Base-by-base conservation (phyloP, 2,888 invertebrate genomes). In the Euplagia quadripunctaria region DNA sequence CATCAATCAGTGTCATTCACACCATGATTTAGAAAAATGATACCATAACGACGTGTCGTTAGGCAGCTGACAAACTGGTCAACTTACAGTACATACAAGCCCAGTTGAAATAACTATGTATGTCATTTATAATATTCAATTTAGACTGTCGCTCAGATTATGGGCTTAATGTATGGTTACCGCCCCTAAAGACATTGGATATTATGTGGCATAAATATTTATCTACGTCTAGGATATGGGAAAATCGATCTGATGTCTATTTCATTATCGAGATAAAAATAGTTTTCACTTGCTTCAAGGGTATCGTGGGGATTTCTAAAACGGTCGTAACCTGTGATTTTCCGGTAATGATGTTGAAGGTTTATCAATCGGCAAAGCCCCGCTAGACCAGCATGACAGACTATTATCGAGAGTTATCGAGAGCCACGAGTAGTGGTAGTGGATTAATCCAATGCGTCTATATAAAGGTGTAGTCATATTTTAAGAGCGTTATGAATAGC, bases 121-220 rank as follows among this genome's bases (percentile, higher is more conserved):
- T 74, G 73, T 72, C 69, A 73, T 79, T 75, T 74, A 67, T 74
- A 70, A 70, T 55, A 71, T 77, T 75, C 74, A 78, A 80, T 80
- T 81, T 67, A 67, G 46, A 16, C 8, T 64, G 72, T 67, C 72
- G 51, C 20, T 49, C 14, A 67, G 55, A 64, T 66, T 65, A 65
- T 63, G 61, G 17, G 16, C 9, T 64, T 61, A 67, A 71, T 42
- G 43, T 64, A 55, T 72, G 74, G 64, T 78, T 52, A 17, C 81
- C 77, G 75, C 77, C 43, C 42, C 14, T 14, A 20, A 68, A 42
- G 55, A 20, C 42, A 7, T 68, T 51, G n/a, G 52, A n/a, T 52
- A n/a, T 42, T 52, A 42, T 68, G 12, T 12, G n/a, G 1, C 42
- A 17, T 42, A 14, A 43, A 9, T 55, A n/a, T n/a, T n/a, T 31